Percentiles rank a stretch among this genome's conserved stretches.
Conservation (phyloP, 2,113 vertebrate species). For the Hemibagrus wyckioides region DNA sequence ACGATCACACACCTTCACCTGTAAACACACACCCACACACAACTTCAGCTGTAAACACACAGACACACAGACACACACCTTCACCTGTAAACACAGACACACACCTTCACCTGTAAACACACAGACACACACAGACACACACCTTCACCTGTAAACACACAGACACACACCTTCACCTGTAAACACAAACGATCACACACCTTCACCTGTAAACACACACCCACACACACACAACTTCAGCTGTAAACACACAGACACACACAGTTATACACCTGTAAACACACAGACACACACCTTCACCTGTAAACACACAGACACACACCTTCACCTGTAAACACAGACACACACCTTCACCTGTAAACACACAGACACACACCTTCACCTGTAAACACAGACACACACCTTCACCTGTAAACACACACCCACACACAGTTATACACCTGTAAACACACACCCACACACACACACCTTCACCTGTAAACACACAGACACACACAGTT, state of each 20-base stretch:
- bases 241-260: neutral
- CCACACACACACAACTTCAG: neutral
- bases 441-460: neutral
- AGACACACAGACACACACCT: neutral
- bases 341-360: neutral
- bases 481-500: neutral
- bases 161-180: too few species aligned
- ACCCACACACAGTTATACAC: neutral
- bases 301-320: conserved; percentile 7
- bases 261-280: too few species aligned
- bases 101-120: neutral
- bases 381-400: neutral
- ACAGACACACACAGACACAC: neutral
- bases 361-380: neutral
- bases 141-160: neutral
- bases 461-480: neutral
- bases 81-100: neutral
- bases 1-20: too few species aligned
- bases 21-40: neutral
- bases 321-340: too few species aligned
- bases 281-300: neutral
- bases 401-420: neutral
- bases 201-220: neutral
- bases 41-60: too few species aligned
- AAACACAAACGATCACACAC: neutral